Base-by-base conservation (phyloP, 2,113 vertebrate species). In the Monopterus albus region DNA sequence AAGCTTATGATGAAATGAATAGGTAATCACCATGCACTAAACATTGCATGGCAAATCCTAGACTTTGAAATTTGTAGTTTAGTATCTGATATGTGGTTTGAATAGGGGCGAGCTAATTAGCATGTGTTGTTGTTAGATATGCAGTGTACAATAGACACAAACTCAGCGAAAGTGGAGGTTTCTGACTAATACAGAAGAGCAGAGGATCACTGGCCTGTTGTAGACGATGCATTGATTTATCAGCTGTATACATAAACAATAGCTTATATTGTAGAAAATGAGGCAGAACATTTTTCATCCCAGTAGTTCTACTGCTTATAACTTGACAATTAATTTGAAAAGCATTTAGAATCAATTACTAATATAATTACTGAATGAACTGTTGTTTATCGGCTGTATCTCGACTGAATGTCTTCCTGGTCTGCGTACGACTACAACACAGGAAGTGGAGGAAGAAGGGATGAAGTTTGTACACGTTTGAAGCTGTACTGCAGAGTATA, bases 371-470 rank as follows among this genome's bases (percentile, higher is more conserved):
- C 8, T n/a, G 0, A 29, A 9, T 42, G 11, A 47, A 72, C 7
- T 38, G 2, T 26, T 59, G 52, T 73, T 57, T 68, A 55, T 79
- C 42, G 69, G 38, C 35, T 56, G 9, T 47, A 42, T 57, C 7
- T 45, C 28, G 2, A 43, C 7, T 64, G 1, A 52, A 55, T 53
- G 20, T 58, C 58, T 81, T 77, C 61, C 67, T 75, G 51, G 38
- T 73, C 38, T 67, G 18, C 55, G 36, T 74, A 33, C 68, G 50
- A 75, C 82, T 73, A 53, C 38, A 82, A 87, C 78, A 91, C 89
- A 93, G 91, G 91, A 92, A 93, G 84, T 82, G 57, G 31, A 69
- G 60, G 63, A 80, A 73, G 73, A 85, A 84, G 87, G 87, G 85
- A 86, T 66, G 33, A 77, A 35, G 68, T 62, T 82, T 79, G 52